Evolutionary conservation across 2,113 vertebrate species (phyloP).

Genomic region (Myodes glareolus): DNA sequence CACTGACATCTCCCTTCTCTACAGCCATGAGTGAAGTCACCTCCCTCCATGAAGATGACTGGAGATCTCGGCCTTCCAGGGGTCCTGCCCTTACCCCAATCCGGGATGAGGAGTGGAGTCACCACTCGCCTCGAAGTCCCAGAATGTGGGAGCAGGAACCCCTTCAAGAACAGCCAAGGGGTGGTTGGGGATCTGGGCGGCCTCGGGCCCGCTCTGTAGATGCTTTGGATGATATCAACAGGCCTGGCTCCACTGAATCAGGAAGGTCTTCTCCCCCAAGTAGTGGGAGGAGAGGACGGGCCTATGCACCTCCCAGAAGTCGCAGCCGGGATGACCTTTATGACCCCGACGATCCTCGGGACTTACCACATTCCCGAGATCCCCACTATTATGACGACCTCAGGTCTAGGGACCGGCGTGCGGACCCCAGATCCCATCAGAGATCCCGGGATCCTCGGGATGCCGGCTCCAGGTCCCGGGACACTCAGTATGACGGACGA

Average conservation of each 20-base stretch:
- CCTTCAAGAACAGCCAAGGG: conserved; percentile 68
- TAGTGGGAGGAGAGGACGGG: conserved; percentile 79
- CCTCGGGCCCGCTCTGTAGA: conserved; percentile 90
- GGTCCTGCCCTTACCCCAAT: conserved; percentile 71
- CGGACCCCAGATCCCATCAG: conserved; percentile 21
- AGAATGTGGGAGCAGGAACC: conserved; percentile 86
- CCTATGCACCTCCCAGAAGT: conserved; percentile 87
- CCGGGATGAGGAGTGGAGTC: conserved; percentile 83
- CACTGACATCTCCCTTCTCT: conserved; percentile 17
- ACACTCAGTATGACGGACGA: conserved; percentile 87
- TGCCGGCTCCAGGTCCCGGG: conserved; percentile 81
- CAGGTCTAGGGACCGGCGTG: conserved; percentile 51
- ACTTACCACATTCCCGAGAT: conserved; percentile 67
- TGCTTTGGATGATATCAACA: conserved; percentile 88
- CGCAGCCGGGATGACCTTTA: conserved; percentile 92
- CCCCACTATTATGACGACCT: conserved; percentile 85
- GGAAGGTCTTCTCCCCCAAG: conserved; percentile 80
- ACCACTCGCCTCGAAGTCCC: conserved; percentile 86
- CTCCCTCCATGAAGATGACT: conserved; percentile 90
- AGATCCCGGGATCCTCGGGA: conserved; percentile 43
- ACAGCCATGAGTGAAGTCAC: conserved; percentile 92
- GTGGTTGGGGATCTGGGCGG: conserved; percentile 70
- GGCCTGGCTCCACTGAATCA: conserved; percentile 77
- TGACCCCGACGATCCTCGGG: conserved; percentile 73
- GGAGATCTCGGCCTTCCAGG: conserved; percentile 80